Evolutionary conservation across 2,113 vertebrate genomes (phyloP), one percentile per base, ranked within the genome.

Genomic region (Ptilorrhoa leucosticta): DNA sequence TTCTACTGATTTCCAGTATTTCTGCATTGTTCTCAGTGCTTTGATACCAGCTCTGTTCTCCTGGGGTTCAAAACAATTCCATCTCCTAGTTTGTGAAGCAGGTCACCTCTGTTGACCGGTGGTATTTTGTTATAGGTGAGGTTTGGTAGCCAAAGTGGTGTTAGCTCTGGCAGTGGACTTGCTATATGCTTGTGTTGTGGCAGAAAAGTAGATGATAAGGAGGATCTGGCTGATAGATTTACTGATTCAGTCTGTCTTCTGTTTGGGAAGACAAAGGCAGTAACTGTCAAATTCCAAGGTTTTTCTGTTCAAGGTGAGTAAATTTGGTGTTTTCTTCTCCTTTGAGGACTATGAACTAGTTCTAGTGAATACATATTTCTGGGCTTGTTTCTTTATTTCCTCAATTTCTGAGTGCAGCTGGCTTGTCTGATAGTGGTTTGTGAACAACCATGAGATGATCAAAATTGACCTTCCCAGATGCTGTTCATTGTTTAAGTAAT

Each of bases 221-320:
- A 58, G 33, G 14, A 37, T 64, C 16, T 78, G 51, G 13, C 50
- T 80, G 22, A 75, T 64, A 15, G 13, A 45, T 27, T 73, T 92
- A 45, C 13, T 72, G 35, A 56, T 70, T 76, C 9, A 72, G 2
- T 37, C 22, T 79, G 22, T 50, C 64, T 85, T 89, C 40, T 76
- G 7, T 48, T 83, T 92, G 79, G n/a, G 82, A 95, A 94, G 48
- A 51, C 40, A 95, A 73, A 86, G 50, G 22, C 50, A 86, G 7
- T 89, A 84, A 81, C 6, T 75, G 15, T 87, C 83, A 79, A 63
- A 60, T 60, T 78, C 13, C 15, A 79, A 15, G 19, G 39, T 65
- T 87, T 86, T 93, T 56, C 28, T 81, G 2, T 50, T 92, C 5
- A 64, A 89, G 90, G 86, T 96, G 93, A 94, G 70, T 96, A 75